A percentile compares a stretch with the other conserved stretches of the same genome.
These are phyloP conservation scores for Helicoverpa armigera DNA, from an alignment of 1,140 invertebrate species.

Conservation along the genomic window DNA sequence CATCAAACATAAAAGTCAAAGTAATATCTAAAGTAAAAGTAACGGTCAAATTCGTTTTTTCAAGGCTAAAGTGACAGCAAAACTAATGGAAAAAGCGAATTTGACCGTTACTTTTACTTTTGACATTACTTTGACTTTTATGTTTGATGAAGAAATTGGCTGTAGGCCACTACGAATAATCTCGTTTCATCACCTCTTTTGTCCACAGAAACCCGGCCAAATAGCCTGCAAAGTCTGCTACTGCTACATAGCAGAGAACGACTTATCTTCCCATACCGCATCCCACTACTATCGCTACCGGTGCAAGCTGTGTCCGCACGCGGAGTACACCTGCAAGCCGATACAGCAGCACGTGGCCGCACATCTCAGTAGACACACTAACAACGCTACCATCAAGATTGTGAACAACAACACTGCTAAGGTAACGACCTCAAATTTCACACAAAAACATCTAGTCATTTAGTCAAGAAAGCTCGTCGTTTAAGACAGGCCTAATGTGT, in stretches of 20 bases:
- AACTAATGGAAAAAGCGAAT: no score
- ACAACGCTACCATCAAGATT: constrained; percentile 62
- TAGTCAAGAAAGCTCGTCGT: no score
- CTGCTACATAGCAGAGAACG: constrained; percentile 63
- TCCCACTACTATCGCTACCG: constrained; percentile 62
- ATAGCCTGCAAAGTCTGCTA: constrained; percentile 73
- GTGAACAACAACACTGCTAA: constrained; percentile 50
- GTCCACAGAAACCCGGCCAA: constrained; percentile 62
- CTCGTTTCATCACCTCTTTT: background rate
- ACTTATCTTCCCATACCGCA: constrained; percentile 58
- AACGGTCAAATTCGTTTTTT: no score
- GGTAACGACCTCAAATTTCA: background rate
- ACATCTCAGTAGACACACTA: constrained; percentile 56
- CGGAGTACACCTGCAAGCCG: constrained; percentile 52
- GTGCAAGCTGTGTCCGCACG: constrained; percentile 67
- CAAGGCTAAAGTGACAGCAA: no score
- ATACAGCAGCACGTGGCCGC: constrained; percentile 58
- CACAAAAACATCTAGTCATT: background rate
- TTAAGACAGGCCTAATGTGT: no score
- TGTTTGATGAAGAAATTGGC: no score
- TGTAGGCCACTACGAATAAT: no score
- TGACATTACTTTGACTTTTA: no score
- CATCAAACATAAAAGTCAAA: no score
- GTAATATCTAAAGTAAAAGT: no score
- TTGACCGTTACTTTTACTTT: no score